Evolutionary conservation across 2,888 invertebrate species (phyloP), one percentile per base, ranked within the genome.

Genomic region (Dioctria linearis): DNA sequence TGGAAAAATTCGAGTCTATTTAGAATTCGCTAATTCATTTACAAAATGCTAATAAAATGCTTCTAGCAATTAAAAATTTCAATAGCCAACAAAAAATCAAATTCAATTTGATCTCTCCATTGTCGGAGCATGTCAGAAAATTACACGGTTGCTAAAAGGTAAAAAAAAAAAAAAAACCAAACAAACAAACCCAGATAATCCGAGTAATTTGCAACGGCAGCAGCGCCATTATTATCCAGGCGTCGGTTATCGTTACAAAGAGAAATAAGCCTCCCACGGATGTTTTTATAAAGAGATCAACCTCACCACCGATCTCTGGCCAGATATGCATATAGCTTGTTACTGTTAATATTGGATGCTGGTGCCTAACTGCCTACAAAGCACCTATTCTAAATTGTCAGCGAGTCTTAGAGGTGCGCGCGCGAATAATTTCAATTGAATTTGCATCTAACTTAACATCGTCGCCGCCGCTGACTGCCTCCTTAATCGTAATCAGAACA

Each of bases 361-460:
- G 71, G 51, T 63, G 71, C 43, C 71, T 51, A 39, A 13, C 71
- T 51, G 49, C 39, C 13, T n/a, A 37, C 67, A 42, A n/a, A 43
- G 13, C 11, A 46, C n/a, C 57, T 13, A 57, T 57, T 57, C 43
- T 49, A 43, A 46, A 42, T 49, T 67, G 67, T 67, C 67, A 43
- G 67, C 67, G 49, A 54, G 51, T 61, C 43, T 61, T 25, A 25
- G 9, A 78, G 63, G 51, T 61, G 76, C 76, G 63, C 76, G 63
- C 63, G 25, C 25, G 25, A 25, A 78, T 63, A 49, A 65, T 63
- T 78, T 63, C 76, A 78, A 78, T 78, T 78, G 49, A 78, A 78
- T 78, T 78, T 78, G 76, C 76, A 78, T 78, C 63, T 78, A 78
- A 78, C 25, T 25, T 25, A 25, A 25, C 25, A 71, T 71, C 71